Evolutionary conservation across 1,140 invertebrate species (phyloP).

Genomic region (Orchesella cincta): DNA sequence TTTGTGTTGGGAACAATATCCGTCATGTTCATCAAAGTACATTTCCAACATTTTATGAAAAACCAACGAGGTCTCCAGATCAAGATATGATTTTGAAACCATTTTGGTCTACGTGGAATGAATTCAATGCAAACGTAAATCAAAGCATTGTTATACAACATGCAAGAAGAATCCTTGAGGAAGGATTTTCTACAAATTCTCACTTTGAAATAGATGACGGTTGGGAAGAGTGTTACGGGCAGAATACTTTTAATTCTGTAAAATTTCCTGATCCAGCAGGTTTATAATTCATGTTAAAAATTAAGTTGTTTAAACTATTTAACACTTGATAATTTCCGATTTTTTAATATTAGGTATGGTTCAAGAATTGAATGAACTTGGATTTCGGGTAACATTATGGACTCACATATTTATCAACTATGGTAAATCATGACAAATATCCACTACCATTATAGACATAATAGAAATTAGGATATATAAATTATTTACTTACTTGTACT

Average conservation of each 20-base stretch:
- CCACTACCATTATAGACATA: too few relatives aligned
- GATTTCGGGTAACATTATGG: not conserved
- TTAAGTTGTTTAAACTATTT: too few relatives aligned
- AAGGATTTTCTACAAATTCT: constrained; percentile 65
- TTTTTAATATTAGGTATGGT: too few relatives aligned
- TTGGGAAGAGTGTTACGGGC: constrained; percentile 60
- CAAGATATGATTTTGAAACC: constrained; percentile 72
- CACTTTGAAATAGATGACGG: constrained; percentile 61
- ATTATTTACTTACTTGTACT: not conserved
- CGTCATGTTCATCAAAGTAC: constrained; percentile 66
- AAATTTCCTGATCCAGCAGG: constrained; percentile 59
- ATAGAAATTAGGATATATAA: not conserved
- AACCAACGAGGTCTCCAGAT: constrained; percentile 69
- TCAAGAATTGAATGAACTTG: constrained; percentile 60
- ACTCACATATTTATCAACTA: not conserved
- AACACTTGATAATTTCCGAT: too few relatives aligned
- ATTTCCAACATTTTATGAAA: constrained; percentile 61
- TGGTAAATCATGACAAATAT: too few relatives aligned
- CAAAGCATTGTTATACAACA: constrained; percentile 68
- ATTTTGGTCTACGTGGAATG: constrained; percentile 90
- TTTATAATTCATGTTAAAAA: too few relatives aligned
- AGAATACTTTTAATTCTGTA: constrained; percentile 57
- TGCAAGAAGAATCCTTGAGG: constrained; percentile 67
- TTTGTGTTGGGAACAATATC: constrained; percentile 60
- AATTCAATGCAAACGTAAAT: constrained; percentile 69